Evolutionary conservation across 2,888 invertebrate species (phyloP), one percentile per base, ranked within the genome.

Genomic region (Sturmia bella): DNA sequence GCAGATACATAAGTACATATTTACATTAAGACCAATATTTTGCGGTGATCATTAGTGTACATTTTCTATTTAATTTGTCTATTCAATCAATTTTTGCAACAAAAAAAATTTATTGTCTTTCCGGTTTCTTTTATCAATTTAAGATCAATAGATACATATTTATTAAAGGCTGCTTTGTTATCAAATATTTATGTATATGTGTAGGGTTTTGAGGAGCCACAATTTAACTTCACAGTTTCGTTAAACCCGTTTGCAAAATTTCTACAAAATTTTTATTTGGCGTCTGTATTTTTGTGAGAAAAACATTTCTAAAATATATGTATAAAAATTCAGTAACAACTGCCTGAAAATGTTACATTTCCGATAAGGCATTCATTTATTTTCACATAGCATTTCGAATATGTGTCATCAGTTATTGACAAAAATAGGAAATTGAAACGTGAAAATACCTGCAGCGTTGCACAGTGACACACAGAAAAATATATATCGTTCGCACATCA

Each of bases 321-420:
- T 74, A 63, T 78, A 83, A 80, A 85, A 87, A 86, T 85, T 87
- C 85, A 85, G 85, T 86, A 69, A 41, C 68, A 76, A 78, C 50
- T 61, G 59, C 56, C 37, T 19, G 15, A 17, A 52, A 52, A 59
- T 57, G 52, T 63, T 75, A 75, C 45, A 54, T 66, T 66, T 61
- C 39, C 3, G n/a, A 68, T 54, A 17, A 24, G 7, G 15, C 9
- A 41, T 15, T 24, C 6, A 17, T 45, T 11, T 7, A 19, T 45
- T 11, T 0, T 19, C 19, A 17, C 19, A 48, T 27, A 4, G n/a
- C 6, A 27, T 27, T 4, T 27, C 27, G 6, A 27, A 4, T 27
- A 27, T 4, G 3, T 27, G 27, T 27, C 27, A 27, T 27, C 27
- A 27, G 27, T 27, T 27, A 27, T 27, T 27, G 3, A 27, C 6